Evolutionary conservation across 2,113 vertebrate species (phyloP).

Genomic region (Salvelinus sp.): DNA sequence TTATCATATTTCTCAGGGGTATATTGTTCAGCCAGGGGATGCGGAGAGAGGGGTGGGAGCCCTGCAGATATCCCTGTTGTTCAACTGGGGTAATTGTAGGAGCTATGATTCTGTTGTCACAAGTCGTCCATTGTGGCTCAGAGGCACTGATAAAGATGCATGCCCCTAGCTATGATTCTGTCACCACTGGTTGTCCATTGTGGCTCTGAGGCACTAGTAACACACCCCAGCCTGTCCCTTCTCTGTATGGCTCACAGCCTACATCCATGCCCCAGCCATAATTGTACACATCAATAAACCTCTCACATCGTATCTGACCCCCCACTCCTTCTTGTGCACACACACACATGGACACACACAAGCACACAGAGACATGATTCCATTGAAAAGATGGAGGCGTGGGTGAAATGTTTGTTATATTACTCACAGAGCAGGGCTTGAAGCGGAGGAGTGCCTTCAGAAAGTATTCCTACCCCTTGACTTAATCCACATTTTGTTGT

Average conservation of each 20-base stretch:
- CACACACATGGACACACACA: conserved; percentile 8
- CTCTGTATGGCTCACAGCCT: not conserved
- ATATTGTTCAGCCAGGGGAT: too few species aligned
- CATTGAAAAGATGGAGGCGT: conserved; percentile 74
- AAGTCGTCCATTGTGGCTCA: not conserved
- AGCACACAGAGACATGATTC: conserved; percentile 71
- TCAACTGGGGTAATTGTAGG: conserved; percentile 67
- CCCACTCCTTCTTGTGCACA: conserved; percentile 20
- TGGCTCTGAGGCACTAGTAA: not conserved
- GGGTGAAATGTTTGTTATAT: conserved; percentile 78
- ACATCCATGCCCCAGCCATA: not conserved
- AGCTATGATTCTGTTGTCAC: not conserved
- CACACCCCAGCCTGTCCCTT: not conserved
- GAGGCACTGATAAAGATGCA: not conserved
- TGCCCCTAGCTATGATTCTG: not conserved
- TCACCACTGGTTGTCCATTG: not conserved
- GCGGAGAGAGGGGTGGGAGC: not conserved
- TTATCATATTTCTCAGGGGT: too few species aligned
- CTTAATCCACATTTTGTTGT: not conserved
- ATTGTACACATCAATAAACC: conserved; percentile 80
- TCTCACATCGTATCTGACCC: conserved; percentile 68
- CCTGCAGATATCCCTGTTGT: conserved; percentile 68
- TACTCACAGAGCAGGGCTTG: conserved; percentile 66
- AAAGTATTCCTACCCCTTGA: too few species aligned
- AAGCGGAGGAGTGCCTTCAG: too few species aligned